Conservation (phyloP, 2,888 invertebrate genomes). For the Epistrophella euchroma region DNA sequence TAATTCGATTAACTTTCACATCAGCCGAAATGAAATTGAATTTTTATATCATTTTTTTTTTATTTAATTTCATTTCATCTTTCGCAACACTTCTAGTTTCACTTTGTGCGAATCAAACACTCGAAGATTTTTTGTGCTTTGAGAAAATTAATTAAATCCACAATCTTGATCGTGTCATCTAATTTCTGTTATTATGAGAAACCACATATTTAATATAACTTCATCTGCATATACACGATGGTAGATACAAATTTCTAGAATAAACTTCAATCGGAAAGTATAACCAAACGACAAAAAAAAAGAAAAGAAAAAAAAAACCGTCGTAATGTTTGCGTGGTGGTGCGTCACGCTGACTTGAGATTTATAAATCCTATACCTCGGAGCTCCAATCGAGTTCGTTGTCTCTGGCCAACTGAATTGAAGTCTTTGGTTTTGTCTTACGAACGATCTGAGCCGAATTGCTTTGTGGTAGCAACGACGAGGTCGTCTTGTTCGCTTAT, state of each 20-base stretch:
- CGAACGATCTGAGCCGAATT: conserved; percentile 36
- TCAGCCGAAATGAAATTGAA: conserved; percentile 61
- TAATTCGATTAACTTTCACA: conserved; percentile 66
- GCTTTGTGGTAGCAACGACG: conserved; percentile 42
- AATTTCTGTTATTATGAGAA: conserved; percentile 9
- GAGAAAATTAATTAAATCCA: conserved; percentile 54
- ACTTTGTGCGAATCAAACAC: conserved; percentile 51
- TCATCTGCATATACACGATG: conserved; percentile 13
- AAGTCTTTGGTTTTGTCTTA: conserved; percentile 83
- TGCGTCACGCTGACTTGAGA: conserved; percentile 36
- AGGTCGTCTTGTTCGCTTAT: conserved; percentile 70
- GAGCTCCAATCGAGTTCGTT: conserved; percentile 83
- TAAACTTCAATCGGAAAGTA: conserved; percentile 57
- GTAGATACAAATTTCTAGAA: conserved; percentile 34
- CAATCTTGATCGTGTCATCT: conserved; percentile 41
- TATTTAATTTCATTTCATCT: conserved; percentile 9
- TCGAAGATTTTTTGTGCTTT: conserved; percentile 22
- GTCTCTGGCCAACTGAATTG: conserved; percentile 83
- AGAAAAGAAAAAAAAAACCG: conserved; percentile 27
- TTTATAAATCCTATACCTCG: conserved; percentile 66
- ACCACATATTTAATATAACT: conserved; percentile 31
- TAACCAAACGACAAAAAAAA: conserved; percentile 21
- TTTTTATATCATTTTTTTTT: conserved; percentile 13
- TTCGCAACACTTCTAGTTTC: conserved; percentile 71
- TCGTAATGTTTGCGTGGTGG: conserved; percentile 50